Base-by-base conservation (phyloP, 1,140 invertebrate species). In the Drosophila yakuba region DNA sequence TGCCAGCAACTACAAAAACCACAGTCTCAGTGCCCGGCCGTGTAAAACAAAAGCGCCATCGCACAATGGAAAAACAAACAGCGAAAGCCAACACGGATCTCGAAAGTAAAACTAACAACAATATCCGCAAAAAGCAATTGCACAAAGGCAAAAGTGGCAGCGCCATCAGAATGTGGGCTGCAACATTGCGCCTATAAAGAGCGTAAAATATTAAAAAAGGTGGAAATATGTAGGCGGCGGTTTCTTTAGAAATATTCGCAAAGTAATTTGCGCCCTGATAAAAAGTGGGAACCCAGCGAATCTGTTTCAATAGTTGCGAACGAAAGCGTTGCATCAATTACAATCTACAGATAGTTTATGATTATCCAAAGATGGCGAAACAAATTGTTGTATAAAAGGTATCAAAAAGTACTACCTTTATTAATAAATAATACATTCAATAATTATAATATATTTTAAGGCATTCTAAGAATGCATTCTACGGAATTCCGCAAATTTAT, bases 101-200 rank as follows among this genome's bases (percentile, higher is more conserved):
- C 77, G 41, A 88, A 88, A 88, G 80, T 83, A 89, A 83, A 86
- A 88, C 83, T 83, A 88, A 88, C 84, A 86, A 89, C 83, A 88
- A 88, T 88, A 88, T 88, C 84, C 84, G 84, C 85, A 72, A 78
- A 88, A 88, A 88, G 85, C 84, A 84, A 88, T 88, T 88, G 80
- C 80, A 80, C 77, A 89, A 89, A 88, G 77, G 68, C 67, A 64
- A 71, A 74, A 81, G 63, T 77, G 79, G 45, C 69, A 82, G 32
- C 83, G 56, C 51, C 56, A 74, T 72, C 48, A 55, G 60, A 68
- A 17, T 17, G 17, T 17, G 17, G 17, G 17, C 17, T 54, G 55
- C 48, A 54, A 56, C 78, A 43, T 41, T 57, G 15, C 38, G 41
- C 28, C 50, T 41, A 68, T 48, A 39, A 50, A 60, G 66, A 38